Evolutionary conservation across 2,113 vertebrate species (phyloP).

Genomic region (Chlamydotis undulata): DNA sequence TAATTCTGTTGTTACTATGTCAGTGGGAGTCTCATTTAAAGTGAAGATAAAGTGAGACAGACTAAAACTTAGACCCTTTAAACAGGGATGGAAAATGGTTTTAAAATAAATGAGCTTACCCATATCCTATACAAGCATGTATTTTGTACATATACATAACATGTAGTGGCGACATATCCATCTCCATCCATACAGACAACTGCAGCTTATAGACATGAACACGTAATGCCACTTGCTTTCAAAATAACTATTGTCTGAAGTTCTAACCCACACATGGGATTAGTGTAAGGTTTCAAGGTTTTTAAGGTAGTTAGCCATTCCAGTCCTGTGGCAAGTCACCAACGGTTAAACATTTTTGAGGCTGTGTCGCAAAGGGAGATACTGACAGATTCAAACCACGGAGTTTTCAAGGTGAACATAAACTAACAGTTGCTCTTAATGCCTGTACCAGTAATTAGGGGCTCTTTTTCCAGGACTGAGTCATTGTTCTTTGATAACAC

Average conservation of each 20-base stretch:
- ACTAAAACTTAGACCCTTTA: background rate
- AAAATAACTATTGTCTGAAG: background rate
- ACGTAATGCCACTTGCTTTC: background rate
- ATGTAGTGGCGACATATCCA: background rate
- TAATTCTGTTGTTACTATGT: background rate
- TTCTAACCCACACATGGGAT: background rate
- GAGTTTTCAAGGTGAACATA: background rate
- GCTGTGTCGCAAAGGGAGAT: background rate
- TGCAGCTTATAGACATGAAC: background rate
- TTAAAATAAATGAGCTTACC: background rate
- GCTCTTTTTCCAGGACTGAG: background rate
- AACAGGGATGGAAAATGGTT: background rate
- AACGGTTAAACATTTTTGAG: background rate
- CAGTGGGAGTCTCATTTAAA: background rate
- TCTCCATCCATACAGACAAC: background rate
- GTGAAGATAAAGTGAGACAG: background rate
- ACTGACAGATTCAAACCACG: background rate
- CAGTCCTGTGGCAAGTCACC: background rate
- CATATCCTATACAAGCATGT: background rate
- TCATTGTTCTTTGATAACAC: background rate
- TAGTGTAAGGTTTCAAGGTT: background rate
- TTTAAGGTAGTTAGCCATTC: background rate
- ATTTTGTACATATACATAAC: background rate
- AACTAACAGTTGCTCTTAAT: background rate
- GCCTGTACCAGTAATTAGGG: background rate